These are phyloP conservation scores for Tiliacea aurago DNA, from an alignment of 2,888 invertebrate genomes.

Conservation along the genomic window DNA sequence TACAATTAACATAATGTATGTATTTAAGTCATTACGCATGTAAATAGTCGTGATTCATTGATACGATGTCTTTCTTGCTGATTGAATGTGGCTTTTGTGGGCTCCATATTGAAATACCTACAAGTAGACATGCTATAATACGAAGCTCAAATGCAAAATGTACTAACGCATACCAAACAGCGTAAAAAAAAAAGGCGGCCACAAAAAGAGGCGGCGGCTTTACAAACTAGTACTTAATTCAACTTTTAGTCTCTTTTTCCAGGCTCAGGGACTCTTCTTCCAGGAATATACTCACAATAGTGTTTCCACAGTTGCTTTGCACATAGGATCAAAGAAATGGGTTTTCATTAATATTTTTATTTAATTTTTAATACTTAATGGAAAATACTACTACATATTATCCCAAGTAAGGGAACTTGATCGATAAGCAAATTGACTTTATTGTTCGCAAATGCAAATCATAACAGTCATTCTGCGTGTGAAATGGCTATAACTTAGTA, in stretches of 20 bases:
- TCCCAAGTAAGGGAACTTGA: background rate
- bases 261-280: too few relatives aligned
- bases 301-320: conserved; percentile 15
- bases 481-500: background rate
- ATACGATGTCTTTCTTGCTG: conserved; percentile 36
- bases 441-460: background rate
- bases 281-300: conserved; percentile 8
- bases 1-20: conserved; percentile 58
- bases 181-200: background rate
- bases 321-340: too few relatives aligned
- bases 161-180: conserved; percentile 16
- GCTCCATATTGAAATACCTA: conserved; percentile 16
- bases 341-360: too few relatives aligned
- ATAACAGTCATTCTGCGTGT: background rate
- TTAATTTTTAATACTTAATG: too few relatives aligned
- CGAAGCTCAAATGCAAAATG: conserved; percentile 9
- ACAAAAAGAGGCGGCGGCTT: background rate
- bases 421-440: background rate
- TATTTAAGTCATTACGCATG: conserved; percentile 51
- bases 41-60: conserved; percentile 62
- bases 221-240: background rate
- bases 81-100: conserved; percentile 31
- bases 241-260: background rate
- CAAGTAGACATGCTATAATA: conserved; percentile 4
- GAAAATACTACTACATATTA: background rate